Percentiles rank a stretch among this genome's conserved stretches.
Evolutionary conservation across 2,888 invertebrate species (phyloP).

Genomic region (Abscondita cerata): DNA sequence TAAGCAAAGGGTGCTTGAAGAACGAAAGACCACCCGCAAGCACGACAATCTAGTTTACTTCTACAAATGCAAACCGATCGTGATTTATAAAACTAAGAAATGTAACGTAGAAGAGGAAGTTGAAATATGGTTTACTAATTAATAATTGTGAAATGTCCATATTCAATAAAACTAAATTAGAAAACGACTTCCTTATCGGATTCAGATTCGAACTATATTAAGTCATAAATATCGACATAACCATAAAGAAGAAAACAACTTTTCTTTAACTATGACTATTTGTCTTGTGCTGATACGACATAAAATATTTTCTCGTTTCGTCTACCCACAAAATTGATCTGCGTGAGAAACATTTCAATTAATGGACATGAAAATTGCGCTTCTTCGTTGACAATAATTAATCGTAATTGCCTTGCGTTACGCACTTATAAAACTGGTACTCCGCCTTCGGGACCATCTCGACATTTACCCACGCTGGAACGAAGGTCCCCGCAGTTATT

Average conservation of each 20-base stretch:
- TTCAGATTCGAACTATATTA: slow-evolving; percentile 14
- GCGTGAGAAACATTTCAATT: too few relatives aligned
- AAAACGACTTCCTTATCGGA: slow-evolving; percentile 24
- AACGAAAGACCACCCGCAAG: slow-evolving; percentile 25
- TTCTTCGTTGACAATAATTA: too few relatives aligned
- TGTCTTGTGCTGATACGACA: not conserved
- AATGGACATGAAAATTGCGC: too few relatives aligned
- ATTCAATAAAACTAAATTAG: slow-evolving; percentile 16
- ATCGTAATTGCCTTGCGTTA: too few relatives aligned
- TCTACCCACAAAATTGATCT: too few relatives aligned
- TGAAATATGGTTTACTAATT: slow-evolving; percentile 8
- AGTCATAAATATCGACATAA: slow-evolving; percentile 25
- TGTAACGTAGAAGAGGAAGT: not conserved
- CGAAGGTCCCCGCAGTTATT: too few relatives aligned
- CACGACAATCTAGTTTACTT: not conserved
- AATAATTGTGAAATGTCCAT: slow-evolving; percentile 10
- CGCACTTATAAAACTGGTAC: too few relatives aligned
- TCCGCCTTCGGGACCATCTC: too few relatives aligned
- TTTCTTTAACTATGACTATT: slow-evolving; percentile 4
- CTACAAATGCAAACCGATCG: not conserved
- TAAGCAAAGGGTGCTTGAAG: slow-evolving; percentile 19
- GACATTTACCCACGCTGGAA: too few relatives aligned
- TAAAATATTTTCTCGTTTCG: too few relatives aligned
- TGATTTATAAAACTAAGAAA: slow-evolving; percentile 2
- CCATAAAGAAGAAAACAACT: slow-evolving; percentile 18